A percentile compares a stretch with the other conserved stretches of the same genome.
Evolutionary conservation across 2,888 invertebrate genomes (phyloP).

Genomic region (Acleris cristana): DNA sequence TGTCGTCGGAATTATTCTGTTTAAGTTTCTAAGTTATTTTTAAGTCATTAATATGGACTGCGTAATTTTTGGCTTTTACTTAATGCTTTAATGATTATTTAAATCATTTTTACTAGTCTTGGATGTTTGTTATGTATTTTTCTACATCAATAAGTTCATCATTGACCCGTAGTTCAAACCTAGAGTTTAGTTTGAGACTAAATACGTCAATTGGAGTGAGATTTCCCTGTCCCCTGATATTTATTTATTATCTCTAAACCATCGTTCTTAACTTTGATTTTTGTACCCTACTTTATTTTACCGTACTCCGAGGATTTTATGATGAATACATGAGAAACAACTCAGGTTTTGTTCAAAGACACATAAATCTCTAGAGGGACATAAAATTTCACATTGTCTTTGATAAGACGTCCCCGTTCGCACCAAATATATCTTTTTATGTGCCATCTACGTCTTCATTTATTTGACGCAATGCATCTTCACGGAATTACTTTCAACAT

Average conservation of each 20-base stretch:
- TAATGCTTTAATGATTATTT: no score
- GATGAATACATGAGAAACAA: slow-evolving; percentile 6
- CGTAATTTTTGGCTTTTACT: no score
- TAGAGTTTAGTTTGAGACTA: no score
- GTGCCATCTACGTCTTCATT: slow-evolving; percentile 32
- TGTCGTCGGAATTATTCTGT: slow-evolving; percentile 5
- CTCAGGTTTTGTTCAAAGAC: slow-evolving; percentile 20
- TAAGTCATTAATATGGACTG: no score
- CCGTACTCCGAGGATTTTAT: background rate
- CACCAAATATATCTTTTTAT: slow-evolving; percentile 35
- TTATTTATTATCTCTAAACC: no score
- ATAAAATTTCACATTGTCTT: slow-evolving; percentile 37
- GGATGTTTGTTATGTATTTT: no score
- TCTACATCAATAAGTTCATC: no score
- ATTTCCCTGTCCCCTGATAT: no score
- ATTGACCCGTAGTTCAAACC: no score
- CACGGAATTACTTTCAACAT: slow-evolving; percentile 12
- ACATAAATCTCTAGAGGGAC: slow-evolving; percentile 30
- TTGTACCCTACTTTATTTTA: background rate
- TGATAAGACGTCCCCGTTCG: slow-evolving; percentile 27
- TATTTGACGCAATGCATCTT: slow-evolving; percentile 25
- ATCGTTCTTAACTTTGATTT: no score
- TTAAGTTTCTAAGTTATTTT: background rate
- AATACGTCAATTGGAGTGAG: no score
- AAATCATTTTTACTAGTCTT: no score